Percentiles rank a stretch among this genome's conserved stretches.
phyloP scores from a whole-genome alignment of 2,113 vertebrate genomes.

The Plotosus lineatus region DNA sequence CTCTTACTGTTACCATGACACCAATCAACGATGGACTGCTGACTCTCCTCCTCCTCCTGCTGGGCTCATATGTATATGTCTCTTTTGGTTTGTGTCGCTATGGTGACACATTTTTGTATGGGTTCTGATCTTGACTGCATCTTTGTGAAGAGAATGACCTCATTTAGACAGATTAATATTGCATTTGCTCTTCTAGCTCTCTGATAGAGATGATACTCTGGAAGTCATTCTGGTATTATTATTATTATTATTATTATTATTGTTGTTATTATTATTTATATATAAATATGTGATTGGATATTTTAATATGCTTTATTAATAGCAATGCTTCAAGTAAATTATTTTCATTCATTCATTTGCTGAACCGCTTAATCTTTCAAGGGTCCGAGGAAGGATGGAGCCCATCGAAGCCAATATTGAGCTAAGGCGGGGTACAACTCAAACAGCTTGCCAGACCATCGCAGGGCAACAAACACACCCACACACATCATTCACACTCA shows the following conservation, averaged over 20 bases:
- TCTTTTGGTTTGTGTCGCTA: conserved; percentile 40
- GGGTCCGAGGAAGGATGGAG: no score
- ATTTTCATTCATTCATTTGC: no score
- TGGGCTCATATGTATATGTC: conserved; percentile 28
- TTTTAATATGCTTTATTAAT: background rate
- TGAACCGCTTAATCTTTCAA: no score
- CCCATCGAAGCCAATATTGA: no score
- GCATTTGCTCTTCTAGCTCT: conserved; percentile 11
- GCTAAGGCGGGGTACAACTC: no score
- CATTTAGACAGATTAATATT: conserved; percentile 18
- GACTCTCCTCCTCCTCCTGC: conserved; percentile 27
- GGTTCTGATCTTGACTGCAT: conserved; percentile 33
- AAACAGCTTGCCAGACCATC: no score
- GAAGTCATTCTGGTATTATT: background rate
- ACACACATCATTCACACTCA: no score
- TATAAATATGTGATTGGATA: background rate
- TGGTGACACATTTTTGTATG: conserved; percentile 44
- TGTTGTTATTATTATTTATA: conserved; percentile 6
- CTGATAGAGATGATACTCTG: background rate
- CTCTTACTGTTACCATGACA: conserved; percentile 54
- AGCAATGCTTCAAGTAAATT: background rate
- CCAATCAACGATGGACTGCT: conserved; percentile 30
- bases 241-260: conserved; percentile 8
- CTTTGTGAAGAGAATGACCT: conserved; percentile 14
- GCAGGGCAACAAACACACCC: no score